Evolutionary conservation across 2,113 vertebrate genomes (phyloP).

Genomic region (Amazona vittata): DNA sequence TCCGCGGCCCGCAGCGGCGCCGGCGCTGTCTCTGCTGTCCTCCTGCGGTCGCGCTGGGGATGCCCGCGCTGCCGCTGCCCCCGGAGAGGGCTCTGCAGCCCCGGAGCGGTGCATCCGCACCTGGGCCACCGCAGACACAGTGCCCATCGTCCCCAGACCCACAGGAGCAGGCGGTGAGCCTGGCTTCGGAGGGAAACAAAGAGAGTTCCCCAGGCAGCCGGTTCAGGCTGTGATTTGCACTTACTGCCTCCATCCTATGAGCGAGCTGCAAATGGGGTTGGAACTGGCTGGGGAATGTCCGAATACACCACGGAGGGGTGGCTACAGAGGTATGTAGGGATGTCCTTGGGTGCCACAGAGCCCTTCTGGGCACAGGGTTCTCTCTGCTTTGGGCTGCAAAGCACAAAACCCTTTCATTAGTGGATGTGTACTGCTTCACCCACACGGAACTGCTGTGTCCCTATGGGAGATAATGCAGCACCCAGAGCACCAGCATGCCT

Average conservation of each 20-base stretch:
- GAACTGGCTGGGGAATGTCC: rapidly evolving
- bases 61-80: rapidly evolving
- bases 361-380: too few relatives aligned
- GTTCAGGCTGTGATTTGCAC: not conserved
- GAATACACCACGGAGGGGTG: rapidly evolving
- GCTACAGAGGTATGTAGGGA: rapidly evolving
- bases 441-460: rapidly evolving
- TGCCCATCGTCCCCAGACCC: not conserved
- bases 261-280: rapidly evolving
- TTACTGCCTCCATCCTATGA: not conserved
- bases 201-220: not conserved
- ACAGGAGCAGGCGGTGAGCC: rapidly evolving
- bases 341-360: not conserved
- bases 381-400: not conserved
- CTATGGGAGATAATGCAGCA: not conserved
- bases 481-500: not conserved
- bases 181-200: not conserved
- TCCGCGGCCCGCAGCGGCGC: not conserved
- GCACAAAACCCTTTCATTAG: not conserved
- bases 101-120: rapidly evolving
- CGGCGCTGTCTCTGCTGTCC: not conserved
- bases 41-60: not conserved
- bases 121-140: not conserved
- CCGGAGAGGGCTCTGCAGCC: not conserved
- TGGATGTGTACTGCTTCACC: not conserved